A percentile compares a stretch with the other conserved stretches of the same genome.
These are phyloP conservation scores for Speoplatyrhinus poulsoni DNA, from an alignment of 2,113 vertebrate species.

Conservation along the genomic window DNA sequence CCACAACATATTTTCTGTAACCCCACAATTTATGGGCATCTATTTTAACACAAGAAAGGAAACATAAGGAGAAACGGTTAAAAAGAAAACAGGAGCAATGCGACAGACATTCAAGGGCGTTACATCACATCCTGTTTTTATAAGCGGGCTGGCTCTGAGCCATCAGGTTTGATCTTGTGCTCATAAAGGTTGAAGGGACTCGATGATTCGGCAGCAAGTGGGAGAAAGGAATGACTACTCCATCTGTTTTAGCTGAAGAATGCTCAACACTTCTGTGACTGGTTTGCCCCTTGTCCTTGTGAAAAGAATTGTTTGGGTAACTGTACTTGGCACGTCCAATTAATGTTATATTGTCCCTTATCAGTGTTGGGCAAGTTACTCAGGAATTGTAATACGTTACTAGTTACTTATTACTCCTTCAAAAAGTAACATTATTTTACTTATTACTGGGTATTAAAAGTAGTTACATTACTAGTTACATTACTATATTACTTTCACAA, in stretches of 20 bases:
- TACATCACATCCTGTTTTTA: conserved; percentile 38
- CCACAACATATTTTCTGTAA: too few relatives aligned
- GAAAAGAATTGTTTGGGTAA: conserved; percentile 13
- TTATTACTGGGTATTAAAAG: too few relatives aligned
- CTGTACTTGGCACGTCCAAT: background rate
- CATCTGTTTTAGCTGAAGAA: background rate
- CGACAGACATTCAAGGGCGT: conserved; percentile 23
- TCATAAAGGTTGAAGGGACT: background rate
- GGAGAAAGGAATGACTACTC: background rate
- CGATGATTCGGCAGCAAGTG: conserved; percentile 1
- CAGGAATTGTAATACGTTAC: too few relatives aligned
- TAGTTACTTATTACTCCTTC: too few relatives aligned
- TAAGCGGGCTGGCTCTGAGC: conserved; percentile 3
- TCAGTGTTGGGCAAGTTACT: too few relatives aligned
- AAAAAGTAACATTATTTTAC: too few relatives aligned
- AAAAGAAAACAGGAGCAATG: conserved; percentile 2
- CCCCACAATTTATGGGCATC: too few relatives aligned
- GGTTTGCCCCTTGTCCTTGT: conserved; percentile 6
- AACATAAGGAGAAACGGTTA: background rate
- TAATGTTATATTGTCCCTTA: background rate
- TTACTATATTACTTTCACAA: too few relatives aligned
- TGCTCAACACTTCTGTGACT: conserved; percentile 6
- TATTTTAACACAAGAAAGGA: background rate
- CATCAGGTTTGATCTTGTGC: conserved; percentile 32
- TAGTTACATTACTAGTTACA: too few relatives aligned